Evolutionary conservation across 2,888 invertebrate species (phyloP).

Genomic region (Hypomecis punctinalis): DNA sequence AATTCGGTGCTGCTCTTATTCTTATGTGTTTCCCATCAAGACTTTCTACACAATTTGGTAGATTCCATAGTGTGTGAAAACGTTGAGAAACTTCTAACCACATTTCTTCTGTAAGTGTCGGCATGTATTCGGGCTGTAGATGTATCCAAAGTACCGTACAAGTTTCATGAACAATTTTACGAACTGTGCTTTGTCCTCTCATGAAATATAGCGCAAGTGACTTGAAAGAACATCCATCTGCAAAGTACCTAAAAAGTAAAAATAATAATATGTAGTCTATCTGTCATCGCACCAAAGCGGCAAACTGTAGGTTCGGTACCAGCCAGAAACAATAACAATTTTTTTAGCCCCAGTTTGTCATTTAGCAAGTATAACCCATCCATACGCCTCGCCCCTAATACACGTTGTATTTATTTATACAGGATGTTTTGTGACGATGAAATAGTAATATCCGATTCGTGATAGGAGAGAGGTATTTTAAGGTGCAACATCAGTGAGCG

Average conservation of each 20-base stretch:
- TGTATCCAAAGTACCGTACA: constrained; percentile 33
- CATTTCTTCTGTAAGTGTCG: constrained; percentile 26
- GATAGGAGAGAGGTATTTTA: constrained; percentile 1
- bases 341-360: constrained; percentile 2
- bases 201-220: constrained; percentile 13
- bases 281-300: background rate
- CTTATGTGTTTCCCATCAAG: constrained; percentile 45
- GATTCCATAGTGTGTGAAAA: constrained; percentile 42
- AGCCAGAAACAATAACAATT: constrained; percentile 1
- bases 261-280: constrained; percentile 2
- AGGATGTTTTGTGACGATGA: constrained; percentile 9
- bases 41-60: constrained; percentile 43
- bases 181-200: constrained; percentile 4
- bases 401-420: constrained; percentile 9
- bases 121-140: constrained; percentile 30
- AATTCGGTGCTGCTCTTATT: constrained; percentile 38
- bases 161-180: constrained; percentile 36
- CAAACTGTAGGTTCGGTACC: background rate
- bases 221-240: constrained; percentile 14
- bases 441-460: constrained; percentile 5
- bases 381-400: constrained; percentile 4
- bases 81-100: constrained; percentile 38
- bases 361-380: constrained; percentile 7
- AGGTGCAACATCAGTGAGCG: background rate
- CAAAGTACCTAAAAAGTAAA: constrained; percentile 10